These are phyloP conservation scores for Temnothorax rugatulus DNA, from an alignment of 2,888 invertebrate species.

Conservation along the genomic window DNA sequence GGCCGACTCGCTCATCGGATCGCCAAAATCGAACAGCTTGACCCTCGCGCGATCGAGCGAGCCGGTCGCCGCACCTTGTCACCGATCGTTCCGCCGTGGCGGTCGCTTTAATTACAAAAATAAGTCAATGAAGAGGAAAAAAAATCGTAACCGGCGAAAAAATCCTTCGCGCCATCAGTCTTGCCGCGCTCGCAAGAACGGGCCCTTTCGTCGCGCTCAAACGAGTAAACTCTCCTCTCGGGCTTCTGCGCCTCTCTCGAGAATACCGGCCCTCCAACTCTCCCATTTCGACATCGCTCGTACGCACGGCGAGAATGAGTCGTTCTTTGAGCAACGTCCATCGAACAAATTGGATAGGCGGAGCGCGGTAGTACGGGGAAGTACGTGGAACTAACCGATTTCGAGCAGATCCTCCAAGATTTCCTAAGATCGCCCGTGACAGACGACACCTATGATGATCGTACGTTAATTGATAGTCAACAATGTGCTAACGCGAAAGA, in stretches of 20 bases:
- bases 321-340: conserved; percentile 47
- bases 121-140: conserved; percentile 40
- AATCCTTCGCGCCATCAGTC: conserved; percentile 22
- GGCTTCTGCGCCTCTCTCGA: conserved; percentile 35
- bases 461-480: conserved; percentile 25
- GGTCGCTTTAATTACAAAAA: conserved; percentile 57
- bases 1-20: conserved; percentile 59
- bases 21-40: conserved; percentile 53
- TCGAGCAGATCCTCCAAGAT: conserved; percentile 21
- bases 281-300: conserved; percentile 46
- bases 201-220: conserved; percentile 60
- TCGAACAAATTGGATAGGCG: conserved; percentile 54
- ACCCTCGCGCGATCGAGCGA: conserved; percentile 34
- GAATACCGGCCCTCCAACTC: conserved; percentile 30
- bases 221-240: conserved; percentile 47
- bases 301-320: conserved; percentile 27
- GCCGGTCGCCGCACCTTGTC: conserved; percentile 36
- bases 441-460: neutral
- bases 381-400: conserved; percentile 39
- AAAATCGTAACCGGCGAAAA: conserved; percentile 27
- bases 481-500: neutral
- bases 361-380: conserved; percentile 34
- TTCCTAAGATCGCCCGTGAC: conserved; percentile 1
- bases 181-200: conserved; percentile 52
- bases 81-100: conserved; percentile 48